Evolutionary conservation across 2,113 vertebrate genomes (phyloP).

Genomic region (Anguilla rostrata): DNA sequence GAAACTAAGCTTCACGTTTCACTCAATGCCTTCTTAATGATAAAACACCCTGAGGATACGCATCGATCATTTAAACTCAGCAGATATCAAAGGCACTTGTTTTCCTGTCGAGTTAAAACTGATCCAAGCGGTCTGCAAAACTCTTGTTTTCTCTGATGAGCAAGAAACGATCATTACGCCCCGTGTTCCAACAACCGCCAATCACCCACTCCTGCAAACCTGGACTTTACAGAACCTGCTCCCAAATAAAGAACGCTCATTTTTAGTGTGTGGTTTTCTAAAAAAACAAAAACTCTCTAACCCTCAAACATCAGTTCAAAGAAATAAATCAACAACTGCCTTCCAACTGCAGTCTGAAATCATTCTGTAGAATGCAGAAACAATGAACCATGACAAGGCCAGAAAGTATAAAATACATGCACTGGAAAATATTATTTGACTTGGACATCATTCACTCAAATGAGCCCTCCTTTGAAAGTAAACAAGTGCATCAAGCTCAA

Average conservation of each 20-base stretch:
- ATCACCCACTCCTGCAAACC: not conserved
- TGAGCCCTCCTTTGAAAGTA: not conserved
- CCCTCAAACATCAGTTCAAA: constrained; percentile 27
- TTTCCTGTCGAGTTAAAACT: not conserved
- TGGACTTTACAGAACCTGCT: not conserved
- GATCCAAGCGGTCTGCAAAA: not conserved
- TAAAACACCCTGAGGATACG: not conserved
- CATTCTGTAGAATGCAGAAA: not conserved
- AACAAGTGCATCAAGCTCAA: not conserved
- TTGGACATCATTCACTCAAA: not conserved
- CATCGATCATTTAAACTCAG: not conserved
- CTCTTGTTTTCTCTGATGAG: not conserved
- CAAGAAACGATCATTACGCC: not conserved
- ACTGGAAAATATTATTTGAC: not conserved
- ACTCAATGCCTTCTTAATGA: not conserved
- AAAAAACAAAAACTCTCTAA: not conserved
- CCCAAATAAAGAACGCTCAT: not conserved
- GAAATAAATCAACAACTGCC: constrained; percentile 20
- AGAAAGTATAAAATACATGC: not conserved
- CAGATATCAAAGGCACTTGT: not conserved
- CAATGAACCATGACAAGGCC: not conserved
- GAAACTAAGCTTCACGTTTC: not conserved
- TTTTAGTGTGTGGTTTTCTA: not conserved
- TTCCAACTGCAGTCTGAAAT: not conserved
- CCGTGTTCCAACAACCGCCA: not conserved